A percentile compares a stretch with the other conserved stretches of the same genome.
Evolutionary conservation across 1,140 invertebrate species (phyloP).

Genomic region (Agrypnia vestita): DNA sequence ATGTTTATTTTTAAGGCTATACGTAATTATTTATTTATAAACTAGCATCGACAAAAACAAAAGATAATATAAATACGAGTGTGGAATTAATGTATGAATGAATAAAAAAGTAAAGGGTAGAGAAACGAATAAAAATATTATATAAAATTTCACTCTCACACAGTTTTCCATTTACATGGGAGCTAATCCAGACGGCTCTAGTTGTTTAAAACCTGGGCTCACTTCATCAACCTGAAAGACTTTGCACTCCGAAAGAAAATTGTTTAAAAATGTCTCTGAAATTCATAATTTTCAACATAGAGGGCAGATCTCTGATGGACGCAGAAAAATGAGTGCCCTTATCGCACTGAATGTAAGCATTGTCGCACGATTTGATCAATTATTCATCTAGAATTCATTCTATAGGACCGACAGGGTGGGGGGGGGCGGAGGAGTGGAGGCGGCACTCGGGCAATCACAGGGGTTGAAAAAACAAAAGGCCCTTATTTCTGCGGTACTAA

Average conservation of each 20-base stretch:
- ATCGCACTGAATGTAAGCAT: slow-evolving; percentile 38
- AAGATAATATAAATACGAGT: no score
- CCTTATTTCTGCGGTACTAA: slow-evolving; percentile 33
- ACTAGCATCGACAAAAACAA: no score
- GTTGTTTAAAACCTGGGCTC: no score
- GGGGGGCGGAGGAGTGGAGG: not conserved
- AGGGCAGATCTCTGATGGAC: slow-evolving; percentile 18
- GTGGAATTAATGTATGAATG: no score
- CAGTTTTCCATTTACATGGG: no score
- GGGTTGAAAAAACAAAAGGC: slow-evolving; percentile 27
- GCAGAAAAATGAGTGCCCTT: slow-evolving; percentile 45
- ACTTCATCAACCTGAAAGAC: no score
- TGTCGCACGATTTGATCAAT: slow-evolving; percentile 46
- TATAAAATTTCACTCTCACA: no score
- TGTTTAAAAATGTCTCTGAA: not conserved
- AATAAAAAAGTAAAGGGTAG: no score
- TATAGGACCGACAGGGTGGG: not conserved
- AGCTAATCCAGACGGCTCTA: no score
- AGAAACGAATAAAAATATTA: no score
- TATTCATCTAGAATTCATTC: slow-evolving; percentile 45
- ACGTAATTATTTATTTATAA: no score
- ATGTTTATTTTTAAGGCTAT: no score
- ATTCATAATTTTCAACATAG: not conserved
- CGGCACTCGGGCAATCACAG: slow-evolving; percentile 24
- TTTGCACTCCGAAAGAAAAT: not conserved